These are phyloP conservation scores for Podarcis muralis DNA, from an alignment of 2,113 vertebrate genomes.

Conservation along the genomic window DNA sequence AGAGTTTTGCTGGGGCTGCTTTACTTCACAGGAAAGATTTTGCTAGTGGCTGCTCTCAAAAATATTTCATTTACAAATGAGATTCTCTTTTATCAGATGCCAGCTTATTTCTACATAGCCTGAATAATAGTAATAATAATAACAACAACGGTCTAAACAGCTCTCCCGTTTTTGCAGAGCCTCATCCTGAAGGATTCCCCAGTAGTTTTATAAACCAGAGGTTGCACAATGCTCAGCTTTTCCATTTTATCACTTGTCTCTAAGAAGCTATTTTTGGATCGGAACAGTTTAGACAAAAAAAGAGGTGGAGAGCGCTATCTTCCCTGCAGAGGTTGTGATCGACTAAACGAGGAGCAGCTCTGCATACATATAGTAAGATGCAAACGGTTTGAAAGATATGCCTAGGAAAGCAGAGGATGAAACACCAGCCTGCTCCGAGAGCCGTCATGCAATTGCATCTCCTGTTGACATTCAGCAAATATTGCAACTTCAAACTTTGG, in stretches of 20 bases:
- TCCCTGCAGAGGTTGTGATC: neutral
- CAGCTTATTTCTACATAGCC: neutral
- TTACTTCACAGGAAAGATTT: conserved; percentile 21
- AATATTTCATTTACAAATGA: conserved; percentile 42
- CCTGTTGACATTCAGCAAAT: neutral
- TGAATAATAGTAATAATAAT: neutral
- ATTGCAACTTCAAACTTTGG: neutral
- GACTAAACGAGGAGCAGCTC: neutral
- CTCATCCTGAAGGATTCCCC: conserved; percentile 34
- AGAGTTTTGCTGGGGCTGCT: conserved; percentile 28
- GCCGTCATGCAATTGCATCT: neutral
- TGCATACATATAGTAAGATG: neutral
- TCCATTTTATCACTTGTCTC: neutral
- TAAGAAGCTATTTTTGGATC: conserved; percentile 28
- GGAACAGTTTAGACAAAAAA: neutral
- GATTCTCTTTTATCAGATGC: conserved; percentile 22
- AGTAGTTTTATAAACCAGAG: conserved; percentile 22
- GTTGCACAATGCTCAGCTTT: neutral
- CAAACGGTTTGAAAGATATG: neutral
- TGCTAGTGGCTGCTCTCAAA: conserved; percentile 8
- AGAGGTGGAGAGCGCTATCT: neutral
- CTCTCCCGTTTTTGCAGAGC: neutral
- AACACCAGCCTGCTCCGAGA: neutral
- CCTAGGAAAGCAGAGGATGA: neutral
- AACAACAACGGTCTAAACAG: conserved; percentile 11